Evolutionary conservation across 2,888 invertebrate species (phyloP).

Genomic region (Acanthoscelides obtectus): DNA sequence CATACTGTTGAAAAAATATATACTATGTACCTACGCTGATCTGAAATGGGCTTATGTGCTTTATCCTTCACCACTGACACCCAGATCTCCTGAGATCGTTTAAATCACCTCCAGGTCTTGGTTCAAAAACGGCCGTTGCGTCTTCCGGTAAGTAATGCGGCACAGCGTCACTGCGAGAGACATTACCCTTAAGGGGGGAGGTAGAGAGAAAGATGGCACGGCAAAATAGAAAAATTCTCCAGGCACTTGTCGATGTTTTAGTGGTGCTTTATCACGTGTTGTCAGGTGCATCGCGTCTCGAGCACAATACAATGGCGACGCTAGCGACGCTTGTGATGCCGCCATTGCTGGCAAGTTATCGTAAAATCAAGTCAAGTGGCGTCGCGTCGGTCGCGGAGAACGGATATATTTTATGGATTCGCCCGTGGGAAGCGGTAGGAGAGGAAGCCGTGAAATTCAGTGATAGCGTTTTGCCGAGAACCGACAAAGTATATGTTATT

Average conservation of each 20-base stretch:
- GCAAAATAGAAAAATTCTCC: constrained; percentile 12
- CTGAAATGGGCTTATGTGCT: no score
- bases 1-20: no score
- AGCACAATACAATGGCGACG: constrained; percentile 31
- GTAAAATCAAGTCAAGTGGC: constrained; percentile 29
- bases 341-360: constrained; percentile 17
- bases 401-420: neutral
- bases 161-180: neutral
- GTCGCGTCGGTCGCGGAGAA: constrained; percentile 4
- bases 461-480: neutral
- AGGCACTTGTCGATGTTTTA: constrained; percentile 22
- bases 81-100: no score
- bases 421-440: neutral
- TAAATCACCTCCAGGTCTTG: no score
- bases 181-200: neutral
- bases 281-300: constrained; percentile 26
- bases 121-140: neutral
- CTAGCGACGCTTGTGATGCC: neutral
- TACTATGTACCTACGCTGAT: no score
- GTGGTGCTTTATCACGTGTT: constrained; percentile 27
- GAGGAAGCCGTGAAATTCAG: neutral
- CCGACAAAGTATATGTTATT: neutral
- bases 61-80: no score
- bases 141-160: neutral
- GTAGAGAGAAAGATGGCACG: neutral